Evolutionary conservation across 2,888 invertebrate genomes (phyloP).

Genomic region (Dusona sp.): DNA sequence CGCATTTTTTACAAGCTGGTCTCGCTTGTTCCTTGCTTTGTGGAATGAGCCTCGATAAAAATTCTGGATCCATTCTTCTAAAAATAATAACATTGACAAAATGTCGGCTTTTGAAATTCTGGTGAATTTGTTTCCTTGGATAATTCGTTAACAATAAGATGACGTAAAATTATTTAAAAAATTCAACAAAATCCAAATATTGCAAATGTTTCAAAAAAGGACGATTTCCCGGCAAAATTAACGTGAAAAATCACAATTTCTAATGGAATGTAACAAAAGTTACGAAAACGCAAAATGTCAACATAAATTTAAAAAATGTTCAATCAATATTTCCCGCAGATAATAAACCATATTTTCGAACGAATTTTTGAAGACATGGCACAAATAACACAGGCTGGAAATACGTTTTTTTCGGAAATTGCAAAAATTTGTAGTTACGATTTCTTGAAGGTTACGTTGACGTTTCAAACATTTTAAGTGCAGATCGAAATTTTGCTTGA

Average conservation of each 20-base stretch:
- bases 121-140: too few species aligned
- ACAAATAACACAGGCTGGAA: neutral
- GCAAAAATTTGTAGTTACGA: neutral
- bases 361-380: neutral
- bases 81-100: neutral
- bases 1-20: slow-evolving; percentile 97
- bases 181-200: too few species aligned
- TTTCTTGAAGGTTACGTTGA: slow-evolving; percentile 6
- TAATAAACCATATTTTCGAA: neutral
- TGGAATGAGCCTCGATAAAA: slow-evolving; percentile 86
- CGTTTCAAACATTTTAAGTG: neutral
- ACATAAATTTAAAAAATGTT: too few species aligned
- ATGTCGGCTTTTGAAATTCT: neutral
- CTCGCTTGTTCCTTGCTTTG: slow-evolving; percentile 91
- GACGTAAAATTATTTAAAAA: too few species aligned
- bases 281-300: too few species aligned
- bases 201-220: too few species aligned
- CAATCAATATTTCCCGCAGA: too few species aligned
- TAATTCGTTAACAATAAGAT: too few species aligned
- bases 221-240: too few species aligned
- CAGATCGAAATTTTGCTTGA: neutral
- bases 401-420: neutral
- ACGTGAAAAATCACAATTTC: too few species aligned
- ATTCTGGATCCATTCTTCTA: slow-evolving; percentile 83
- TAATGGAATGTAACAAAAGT: too few species aligned